Evolutionary conservation across 2,113 vertebrate species (phyloP), one percentile per base, ranked within the genome.

Genomic region (Oreotrochilus melanogaster): DNA sequence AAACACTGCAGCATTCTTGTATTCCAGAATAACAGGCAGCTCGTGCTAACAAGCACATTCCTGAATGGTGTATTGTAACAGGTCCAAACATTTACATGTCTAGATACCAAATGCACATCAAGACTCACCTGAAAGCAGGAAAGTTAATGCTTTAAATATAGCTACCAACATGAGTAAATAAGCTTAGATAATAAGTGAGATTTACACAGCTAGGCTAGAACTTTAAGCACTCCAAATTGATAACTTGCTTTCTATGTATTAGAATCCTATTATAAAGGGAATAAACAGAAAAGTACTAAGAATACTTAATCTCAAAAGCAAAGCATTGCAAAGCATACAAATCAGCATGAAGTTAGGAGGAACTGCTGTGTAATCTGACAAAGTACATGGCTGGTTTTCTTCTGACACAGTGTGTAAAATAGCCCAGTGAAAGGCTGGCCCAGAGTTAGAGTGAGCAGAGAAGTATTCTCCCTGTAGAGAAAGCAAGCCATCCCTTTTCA

Each of bases 191-290:
- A 78, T 87, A 65, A 47, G 80, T 73, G 56, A 89, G 65, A 84
- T 81, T 96, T 95, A 75, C 53, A 67, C 25, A 78, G 76, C 43
- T 64, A 66, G 56, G 92, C 91, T 84, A 81, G 53, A 70, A 78
- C 39, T 80, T 93, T 31, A 93, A 95, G 60, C 39, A 72, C 91
- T 95, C 80, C 73, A 65, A 84, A 80, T 79, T 91, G 57, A 91
- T 81, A 3, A 19, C 85, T 95, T 92, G 22, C 84, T 89, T 91
- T 81, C 80, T 82, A 64, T 45, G 48, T 94, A 93, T 91, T 95
- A 94, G 95, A 89, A 95, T 75, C 80, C 84, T 86, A 92, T 95
- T 89, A 93, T 31, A 72, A 45, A 78, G 61, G 80, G 95, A 94
- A 91, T 93, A 89, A 93, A 78, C 54, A 75, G 58, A 27, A 87